Evolutionary conservation across 2,888 invertebrate species (phyloP).

Genomic region (Patella pellucida): DNA sequence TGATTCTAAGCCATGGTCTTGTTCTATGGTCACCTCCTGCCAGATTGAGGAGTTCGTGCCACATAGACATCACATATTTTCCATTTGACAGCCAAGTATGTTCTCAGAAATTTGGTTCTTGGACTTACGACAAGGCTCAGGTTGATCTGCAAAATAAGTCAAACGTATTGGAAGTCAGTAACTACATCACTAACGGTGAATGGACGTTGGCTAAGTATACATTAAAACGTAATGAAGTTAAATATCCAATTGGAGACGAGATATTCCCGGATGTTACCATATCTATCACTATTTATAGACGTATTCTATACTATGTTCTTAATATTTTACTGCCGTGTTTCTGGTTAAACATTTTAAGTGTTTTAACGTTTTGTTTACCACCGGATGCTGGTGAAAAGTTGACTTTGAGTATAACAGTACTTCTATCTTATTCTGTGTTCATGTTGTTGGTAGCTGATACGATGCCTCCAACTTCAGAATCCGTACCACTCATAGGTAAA

Average conservation of each 20-base stretch:
- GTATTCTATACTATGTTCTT: constrained; percentile 69
- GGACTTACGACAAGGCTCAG: constrained; percentile 68
- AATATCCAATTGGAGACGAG: constrained; percentile 61
- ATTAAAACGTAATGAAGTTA: constrained; percentile 58
- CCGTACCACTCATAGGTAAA: constrained; percentile 72
- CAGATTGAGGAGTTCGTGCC: constrained; percentile 74
- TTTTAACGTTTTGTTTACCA: constrained; percentile 72
- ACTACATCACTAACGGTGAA: constrained; percentile 66
- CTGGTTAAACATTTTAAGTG: constrained; percentile 72
- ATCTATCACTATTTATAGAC: constrained; percentile 71
- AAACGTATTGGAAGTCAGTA: constrained; percentile 54
- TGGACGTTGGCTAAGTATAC: constrained; percentile 60
- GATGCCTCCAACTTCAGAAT: constrained; percentile 73
- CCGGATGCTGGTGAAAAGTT: constrained; percentile 73
- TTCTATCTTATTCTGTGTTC: constrained; percentile 72
- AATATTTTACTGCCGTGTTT: constrained; percentile 72
- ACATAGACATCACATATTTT: constrained; percentile 71
- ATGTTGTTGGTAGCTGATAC: constrained; percentile 73
- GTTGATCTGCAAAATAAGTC: constrained; percentile 70
- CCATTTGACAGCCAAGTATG: constrained; percentile 69
- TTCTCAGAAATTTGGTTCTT: constrained; percentile 67
- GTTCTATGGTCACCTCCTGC: constrained; percentile 76
- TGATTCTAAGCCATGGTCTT: constrained; percentile 73
- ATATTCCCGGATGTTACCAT: constrained; percentile 72
- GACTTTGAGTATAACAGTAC: constrained; percentile 72